Percentiles rank a stretch among this genome's conserved stretches.
Evolutionary conservation across 2,113 vertebrate genomes (phyloP).

Genomic region (Lampris megalopsis): DNA sequence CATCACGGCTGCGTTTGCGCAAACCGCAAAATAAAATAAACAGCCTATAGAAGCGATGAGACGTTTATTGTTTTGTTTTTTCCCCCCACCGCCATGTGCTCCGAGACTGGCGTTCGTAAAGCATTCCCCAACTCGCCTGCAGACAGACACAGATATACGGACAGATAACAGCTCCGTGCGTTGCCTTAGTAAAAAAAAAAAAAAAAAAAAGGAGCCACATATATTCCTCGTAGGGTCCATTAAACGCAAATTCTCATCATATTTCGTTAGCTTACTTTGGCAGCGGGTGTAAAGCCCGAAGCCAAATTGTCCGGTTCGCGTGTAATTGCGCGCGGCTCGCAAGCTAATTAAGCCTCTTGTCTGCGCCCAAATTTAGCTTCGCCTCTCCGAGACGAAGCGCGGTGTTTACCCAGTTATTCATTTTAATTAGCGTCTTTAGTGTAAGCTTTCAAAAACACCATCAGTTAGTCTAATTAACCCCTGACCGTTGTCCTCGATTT

Average conservation of each 20-base stretch:
- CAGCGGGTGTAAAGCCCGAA: slow-evolving; percentile 32
- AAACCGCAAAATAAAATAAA: too few relatives aligned
- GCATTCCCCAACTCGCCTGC: not conserved
- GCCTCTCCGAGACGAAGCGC: slow-evolving; percentile 44
- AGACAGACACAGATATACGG: slow-evolving; percentile 28
- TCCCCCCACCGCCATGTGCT: too few relatives aligned
- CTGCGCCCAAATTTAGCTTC: slow-evolving; percentile 50
- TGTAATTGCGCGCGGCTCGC: slow-evolving; percentile 66
- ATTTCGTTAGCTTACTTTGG: slow-evolving; percentile 66
- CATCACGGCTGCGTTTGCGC: too few relatives aligned
- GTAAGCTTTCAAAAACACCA: not conserved
- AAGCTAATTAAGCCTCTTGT: slow-evolving; percentile 34
- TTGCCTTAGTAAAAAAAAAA: not conserved
- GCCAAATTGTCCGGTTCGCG: slow-evolving; percentile 37
- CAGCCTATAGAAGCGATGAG: too few relatives aligned
- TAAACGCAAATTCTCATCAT: slow-evolving; percentile 59
- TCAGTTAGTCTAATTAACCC: not conserved
- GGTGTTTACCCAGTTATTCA: slow-evolving; percentile 61
- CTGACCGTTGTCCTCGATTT: not conserved
- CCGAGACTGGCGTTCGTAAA: too few relatives aligned
- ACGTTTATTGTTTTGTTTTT: too few relatives aligned
- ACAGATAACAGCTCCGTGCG: slow-evolving; percentile 2
- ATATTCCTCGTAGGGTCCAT: slow-evolving; percentile 41
- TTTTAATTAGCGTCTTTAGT: slow-evolving; percentile 37
- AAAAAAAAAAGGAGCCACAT: not conserved